Percentiles rank a stretch among this genome's conserved stretches.
These are phyloP conservation scores for Cervus canadensis DNA, from an alignment of 2,113 vertebrate species.

Conservation along the genomic window DNA sequence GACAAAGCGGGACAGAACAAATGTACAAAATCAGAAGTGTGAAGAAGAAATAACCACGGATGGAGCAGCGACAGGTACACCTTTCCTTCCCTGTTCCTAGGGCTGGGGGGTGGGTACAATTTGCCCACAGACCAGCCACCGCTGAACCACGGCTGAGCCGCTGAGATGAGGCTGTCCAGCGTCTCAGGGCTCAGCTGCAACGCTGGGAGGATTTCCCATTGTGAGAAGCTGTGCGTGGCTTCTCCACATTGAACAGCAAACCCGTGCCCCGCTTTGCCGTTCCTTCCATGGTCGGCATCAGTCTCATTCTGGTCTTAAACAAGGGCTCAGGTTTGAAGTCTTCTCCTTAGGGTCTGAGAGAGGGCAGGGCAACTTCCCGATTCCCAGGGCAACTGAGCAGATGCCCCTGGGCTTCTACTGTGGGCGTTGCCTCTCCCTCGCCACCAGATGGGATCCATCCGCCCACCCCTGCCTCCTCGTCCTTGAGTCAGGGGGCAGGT, in stretches of 20 bases:
- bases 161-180: not conserved
- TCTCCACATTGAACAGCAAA: not conserved
- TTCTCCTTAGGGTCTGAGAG: not conserved
- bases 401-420: not conserved
- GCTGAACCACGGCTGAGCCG: not conserved
- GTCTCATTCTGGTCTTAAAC: not conserved
- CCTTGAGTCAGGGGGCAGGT: not conserved
- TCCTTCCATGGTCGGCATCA: not conserved
- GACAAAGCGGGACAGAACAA: not conserved
- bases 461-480: not conserved
- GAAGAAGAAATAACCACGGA: not conserved
- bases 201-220: not conserved
- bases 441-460: fast-evolving
- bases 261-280: fast-evolving
- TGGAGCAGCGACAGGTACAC: fast-evolving
- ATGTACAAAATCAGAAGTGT: not conserved
- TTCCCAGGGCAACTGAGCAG: not conserved
- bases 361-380: not conserved
- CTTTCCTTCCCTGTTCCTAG: not conserved
- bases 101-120: not conserved
- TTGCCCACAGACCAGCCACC: not conserved
- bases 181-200: not conserved
- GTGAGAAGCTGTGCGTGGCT: not conserved
- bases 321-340: not conserved
- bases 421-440: too few species aligned